These are phyloP conservation scores for Hemibagrus wyckioides DNA, from an alignment of 2,113 vertebrate species.

Conservation along the genomic window DNA sequence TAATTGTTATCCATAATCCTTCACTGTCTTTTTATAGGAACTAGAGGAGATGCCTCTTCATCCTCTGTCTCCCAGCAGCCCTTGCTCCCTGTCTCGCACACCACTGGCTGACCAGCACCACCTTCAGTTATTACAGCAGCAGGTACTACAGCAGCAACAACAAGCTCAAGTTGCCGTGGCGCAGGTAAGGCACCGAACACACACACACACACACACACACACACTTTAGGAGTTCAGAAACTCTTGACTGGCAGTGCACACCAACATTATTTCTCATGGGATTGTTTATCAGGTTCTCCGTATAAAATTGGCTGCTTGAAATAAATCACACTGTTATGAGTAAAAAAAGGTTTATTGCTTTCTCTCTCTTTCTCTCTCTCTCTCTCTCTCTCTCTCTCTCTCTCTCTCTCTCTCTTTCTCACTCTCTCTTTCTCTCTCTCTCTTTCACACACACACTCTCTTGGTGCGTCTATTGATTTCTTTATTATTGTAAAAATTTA, in stretches of 20 bases:
- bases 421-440: too few species aligned
- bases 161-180: constrained; percentile 87
- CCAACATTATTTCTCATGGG: neutral
- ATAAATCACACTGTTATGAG: neutral
- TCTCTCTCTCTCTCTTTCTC: too few species aligned
- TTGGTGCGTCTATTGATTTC: neutral
- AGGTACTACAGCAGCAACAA: constrained; percentile 84
- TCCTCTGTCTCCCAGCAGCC: constrained; percentile 68
- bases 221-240: neutral
- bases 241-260: neutral
- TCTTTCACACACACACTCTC: too few species aligned
- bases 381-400: too few species aligned
- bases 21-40: constrained; percentile 67
- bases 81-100: constrained; percentile 72
- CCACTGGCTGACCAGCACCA: constrained; percentile 79
- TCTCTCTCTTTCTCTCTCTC: too few species aligned
- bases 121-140: constrained; percentile 84
- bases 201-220: neutral
- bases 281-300: neutral
- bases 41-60: constrained; percentile 67
- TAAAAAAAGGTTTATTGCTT: neutral
- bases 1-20: neutral
- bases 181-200: constrained; percentile 71
- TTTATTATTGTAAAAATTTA: neutral
- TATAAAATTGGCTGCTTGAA: neutral